Base-by-base conservation (phyloP, 2,797 vertebrate species). In the Pteropus rufus region DNA sequence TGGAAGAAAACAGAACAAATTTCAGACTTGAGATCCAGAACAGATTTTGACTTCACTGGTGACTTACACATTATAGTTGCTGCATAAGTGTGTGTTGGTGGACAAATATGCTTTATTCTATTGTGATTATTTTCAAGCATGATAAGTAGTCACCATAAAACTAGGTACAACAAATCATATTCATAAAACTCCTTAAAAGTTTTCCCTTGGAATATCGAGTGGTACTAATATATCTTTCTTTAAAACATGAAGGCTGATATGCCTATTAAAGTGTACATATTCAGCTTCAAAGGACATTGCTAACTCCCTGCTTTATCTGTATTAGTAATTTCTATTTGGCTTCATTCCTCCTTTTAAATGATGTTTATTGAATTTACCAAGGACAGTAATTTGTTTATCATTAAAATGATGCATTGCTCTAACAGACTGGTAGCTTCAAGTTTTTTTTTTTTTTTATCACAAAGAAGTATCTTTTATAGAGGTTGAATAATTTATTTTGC, bases 371-470 rank as follows among this genome's bases (percentile, higher is more conserved):
- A 95, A 93, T 95, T 96, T 96, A 34, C 44, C 81, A 96, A 90
- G 86, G 56, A 80, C 26, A 89, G 75, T 89, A 93, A 96, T 93
- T 92, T 95, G 44, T 97, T 96, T 97, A 96, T 85, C 81, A 82
- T 92, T 93, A 89, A 34, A 58, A 91, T 96, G 93, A 96, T 91
- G 65, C 56, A 96, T 93, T 96, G 58, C 76, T 29, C 62, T 82
- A 95, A 87, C 58, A 90, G 41, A 93, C 31, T 82, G 77, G 52
- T 94, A 89, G 56, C 41, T 96, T 77, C 34, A 87, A 49, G 49
- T 16, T 49, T 85, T 36, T 88, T 97, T 88, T 97, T 49, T 49
- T 85, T 36, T 88, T 97, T 94, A 34, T 82, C 65, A 93, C 26
- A 88, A 90, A 93, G 21, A 84, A 39, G 21, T 88, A 65, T 83